Evolutionary conservation across 2,797 vertebrate species (phyloP), one percentile per base, ranked within the genome.

Genomic region (Micromesistius poutassou): DNA sequence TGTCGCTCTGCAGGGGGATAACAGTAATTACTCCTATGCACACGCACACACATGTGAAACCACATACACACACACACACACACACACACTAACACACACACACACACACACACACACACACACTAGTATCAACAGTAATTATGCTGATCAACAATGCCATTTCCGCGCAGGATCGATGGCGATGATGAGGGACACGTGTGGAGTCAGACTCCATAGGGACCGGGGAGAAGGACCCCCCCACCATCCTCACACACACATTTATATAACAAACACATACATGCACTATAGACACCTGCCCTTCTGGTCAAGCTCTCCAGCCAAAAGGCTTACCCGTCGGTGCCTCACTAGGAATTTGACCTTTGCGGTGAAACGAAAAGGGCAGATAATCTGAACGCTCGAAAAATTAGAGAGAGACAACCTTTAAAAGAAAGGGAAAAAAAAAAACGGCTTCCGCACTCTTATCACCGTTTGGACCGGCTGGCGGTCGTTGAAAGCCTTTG

Each of bases 121-220:
- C 46, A 33, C 76, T 33, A 71, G 35, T 93, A 93, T 92, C 88
- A 90, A 90, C 89, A 91, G 89, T 92, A 91, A 92, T 93, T 91
- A 90, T 91, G 90, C 91, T 91, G 93, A 95, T 95, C 93, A 94
- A 89, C 92, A 93, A 83, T 90, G 91, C 91, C 89, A 90, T 92
- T 94, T 93, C 93, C 93, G 92, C 92, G 84, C 75, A 74, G 83
- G 92, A 95, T 94, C 94, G 90, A 94, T 94, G 91, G 82, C 81
- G 88, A 79, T 87, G 85, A 86, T 90, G 90, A 91, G 88, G 71
- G 81, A 77, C 76, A 2, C 78, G 72, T 74, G 77, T 40, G 7
- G 76, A 30, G 68, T 40, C 72, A 79, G 81, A 79, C n/a, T 0
- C 75, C 16, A 19, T 50, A 22, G 77, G 77, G 19, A 35, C 9